Evolutionary conservation across 2,888 invertebrate genomes (phyloP), one percentile per base, ranked within the genome.

Genomic region (Dexiosoma caninum): DNA sequence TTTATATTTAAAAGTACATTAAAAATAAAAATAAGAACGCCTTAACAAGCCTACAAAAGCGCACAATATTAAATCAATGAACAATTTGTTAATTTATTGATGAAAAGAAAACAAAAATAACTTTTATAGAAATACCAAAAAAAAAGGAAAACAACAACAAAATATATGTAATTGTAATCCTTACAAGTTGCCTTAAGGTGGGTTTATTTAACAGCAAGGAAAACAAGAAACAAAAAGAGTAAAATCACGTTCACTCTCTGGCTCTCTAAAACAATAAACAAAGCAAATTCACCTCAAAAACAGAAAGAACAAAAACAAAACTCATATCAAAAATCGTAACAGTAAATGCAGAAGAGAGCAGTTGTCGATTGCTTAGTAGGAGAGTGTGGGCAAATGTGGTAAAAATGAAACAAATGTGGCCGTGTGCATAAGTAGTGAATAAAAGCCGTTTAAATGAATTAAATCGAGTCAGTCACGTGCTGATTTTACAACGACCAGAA

Each of bases 181-280:
- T 57, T 81, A 81, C 81, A 77, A 81, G 77, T 81, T 81, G 81
- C 77, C 77, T 81, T 77, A 77, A 57, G 53, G 66, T 70, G 59
- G 66, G 70, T 51, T 62, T 49, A 14, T 16, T 14, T 32, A 42
- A 59, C 32, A 55, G 12, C 19, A 57, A n/a, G n/a, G n/a, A n/a
- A n/a, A n/a, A 16, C 12, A 16, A 44, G 27, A 12, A 74, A 49
- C 51, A 51, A 27, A 23, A 37, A 70, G 42, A 60, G 53, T 2
- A 46, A 35, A 62, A 12, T 44, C 0, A 16, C 10, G 42, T 40
- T 32, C 12, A 0, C 46, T 32, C 42, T 67, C 19, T 23, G 12
- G 16, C 14, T 71, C 70, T 55, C 67, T n/a, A 7, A 9, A 8
- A 14, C 10, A 8, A 9, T 5, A 72, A 64, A 66, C 42, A 72